phyloP scores from a whole-genome alignment of 2,888 invertebrate species.

The Pandemis cinnamomeana region DNA sequence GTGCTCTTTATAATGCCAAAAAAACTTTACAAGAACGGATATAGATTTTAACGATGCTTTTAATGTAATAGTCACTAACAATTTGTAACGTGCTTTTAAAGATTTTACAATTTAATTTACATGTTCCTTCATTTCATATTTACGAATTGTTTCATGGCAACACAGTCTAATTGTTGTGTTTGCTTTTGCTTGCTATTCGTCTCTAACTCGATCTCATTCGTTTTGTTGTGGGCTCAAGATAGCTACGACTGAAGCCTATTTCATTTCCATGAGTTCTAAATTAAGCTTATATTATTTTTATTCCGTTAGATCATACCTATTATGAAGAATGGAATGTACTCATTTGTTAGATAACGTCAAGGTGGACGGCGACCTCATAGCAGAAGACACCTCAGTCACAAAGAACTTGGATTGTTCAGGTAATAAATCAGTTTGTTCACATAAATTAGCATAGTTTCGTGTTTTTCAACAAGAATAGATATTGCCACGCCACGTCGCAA shows the following conservation, averaged over 20 bases:
- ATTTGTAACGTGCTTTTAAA: background rate
- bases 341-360: conserved; percentile 88
- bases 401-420: conserved; percentile 88
- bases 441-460: conserved; percentile 40
- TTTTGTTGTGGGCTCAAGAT: conserved; percentile 52
- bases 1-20: background rate
- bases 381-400: conserved; percentile 81
- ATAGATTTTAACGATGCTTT: background rate
- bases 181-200: conserved; percentile 46
- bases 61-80: background rate
- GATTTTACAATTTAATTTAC: background rate
- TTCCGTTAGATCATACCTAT: conserved; percentile 55
- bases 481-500: conserved; percentile 51
- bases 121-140: background rate
- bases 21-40: background rate
- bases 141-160: conserved; percentile 15
- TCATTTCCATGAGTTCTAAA: conserved; percentile 63
- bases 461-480: conserved; percentile 35
- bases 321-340: conserved; percentile 88
- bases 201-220: conserved; percentile 54
- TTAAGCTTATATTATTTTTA: conserved; percentile 54
- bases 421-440: conserved; percentile 63
- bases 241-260: conserved; percentile 54
- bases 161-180: conserved; percentile 40
- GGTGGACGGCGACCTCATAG: conserved; percentile 78